Evolutionary conservation across 2,888 invertebrate species (phyloP), one percentile per base, ranked within the genome.

Genomic region (Lasioglossum villosulum): DNA sequence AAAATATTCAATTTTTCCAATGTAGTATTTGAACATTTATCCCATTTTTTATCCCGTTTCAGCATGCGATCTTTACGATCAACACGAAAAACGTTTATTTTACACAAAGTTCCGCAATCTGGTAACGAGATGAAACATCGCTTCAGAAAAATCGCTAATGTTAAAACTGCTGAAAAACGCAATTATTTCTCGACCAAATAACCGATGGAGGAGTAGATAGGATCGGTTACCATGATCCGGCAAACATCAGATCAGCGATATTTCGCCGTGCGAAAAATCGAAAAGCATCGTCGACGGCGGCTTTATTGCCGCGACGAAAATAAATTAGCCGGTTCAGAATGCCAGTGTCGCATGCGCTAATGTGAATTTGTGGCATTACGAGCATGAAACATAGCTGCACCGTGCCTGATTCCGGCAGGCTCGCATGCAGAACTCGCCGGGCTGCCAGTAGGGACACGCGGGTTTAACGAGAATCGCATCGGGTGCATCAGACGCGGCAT

Each of bases 401-500:
- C 83, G 84, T 87, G 90, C 80, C 88, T 89, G 91, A 90, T 88
- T 88, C 89, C 80, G 87, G 88, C 88, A 92, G 88, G 90, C 87
- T 89, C 88, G 88, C 88, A 89, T 86, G 90, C 88, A 85, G 84
- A 87, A 86, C 89, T 77, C 80, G 78, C 81, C 80, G 73, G 79
- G 63, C 84, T 89, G 89, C 90, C 87, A 88, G 88, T 86, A 88
- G 88, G 89, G 88, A 85, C 91, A 87, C 81, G 81, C 85, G 88
- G 89, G 89, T 91, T 93, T 92, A 93, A 93, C 93, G 93, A 92
- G 93, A 91, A 93, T 90, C 90, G 89, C 92, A 92, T 92, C 92
- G 91, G 91, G 86, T 92, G 91, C 91, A 92, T 90, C 91, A 90
- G 90, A 90, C 90, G 89, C 90, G 90, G 91, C 91, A 89, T 87